Conservation (phyloP, 1,140 invertebrate genomes). For the Chironomus tepperi region DNA sequence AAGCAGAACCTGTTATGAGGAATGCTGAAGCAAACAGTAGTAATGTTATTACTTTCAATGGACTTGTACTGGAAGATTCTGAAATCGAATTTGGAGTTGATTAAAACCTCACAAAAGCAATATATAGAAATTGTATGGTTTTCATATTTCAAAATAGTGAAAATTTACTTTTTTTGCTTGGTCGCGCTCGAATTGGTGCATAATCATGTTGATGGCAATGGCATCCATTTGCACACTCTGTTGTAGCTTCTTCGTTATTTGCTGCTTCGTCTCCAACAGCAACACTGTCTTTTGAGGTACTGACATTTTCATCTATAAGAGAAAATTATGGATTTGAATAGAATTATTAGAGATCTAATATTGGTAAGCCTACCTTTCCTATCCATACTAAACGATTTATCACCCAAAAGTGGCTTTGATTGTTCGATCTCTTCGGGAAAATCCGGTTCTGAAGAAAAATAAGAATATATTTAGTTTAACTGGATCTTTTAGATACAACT, state of each 20-base stretch:
- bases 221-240: neutral
- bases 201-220: neutral
- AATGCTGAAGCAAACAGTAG: slow-evolving; percentile 38
- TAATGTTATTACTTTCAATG: slow-evolving; percentile 40
- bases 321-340: no score
- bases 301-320: neutral
- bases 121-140: no score
- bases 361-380: slow-evolving; percentile 30
- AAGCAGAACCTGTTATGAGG: slow-evolving; percentile 38
- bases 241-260: slow-evolving; percentile 30
- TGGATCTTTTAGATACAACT: no score
- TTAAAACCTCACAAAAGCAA: neutral
- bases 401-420: slow-evolving; percentile 34
- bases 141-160: no score
- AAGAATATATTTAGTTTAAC: no score
- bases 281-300: slow-evolving; percentile 32
- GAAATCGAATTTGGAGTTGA: slow-evolving; percentile 22
- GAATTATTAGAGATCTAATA: no score
- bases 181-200: slow-evolving; percentile 31
- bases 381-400: slow-evolving; percentile 31
- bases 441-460: slow-evolving; percentile 31
- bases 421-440: slow-evolving; percentile 35
- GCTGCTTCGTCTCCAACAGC: slow-evolving; percentile 32
- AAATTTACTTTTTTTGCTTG: slow-evolving; percentile 37
- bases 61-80: slow-evolving; percentile 42